phyloP scores from a whole-genome alignment of 2,888 invertebrate species.

The Phasia obesa region DNA sequence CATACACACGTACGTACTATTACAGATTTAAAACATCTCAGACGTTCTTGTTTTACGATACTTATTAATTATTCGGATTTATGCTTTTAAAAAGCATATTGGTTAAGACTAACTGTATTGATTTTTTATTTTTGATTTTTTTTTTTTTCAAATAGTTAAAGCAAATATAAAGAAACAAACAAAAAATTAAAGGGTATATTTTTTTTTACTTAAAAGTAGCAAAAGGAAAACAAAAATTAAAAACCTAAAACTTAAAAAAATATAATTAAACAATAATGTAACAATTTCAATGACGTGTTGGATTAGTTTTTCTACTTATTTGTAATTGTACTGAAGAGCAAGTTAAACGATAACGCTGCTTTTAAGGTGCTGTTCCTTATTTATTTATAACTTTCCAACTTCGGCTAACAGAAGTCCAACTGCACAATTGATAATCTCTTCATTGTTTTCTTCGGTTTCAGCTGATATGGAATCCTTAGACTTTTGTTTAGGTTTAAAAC shows the following conservation, averaged over 20 bases:
- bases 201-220: slow-evolving; percentile 39
- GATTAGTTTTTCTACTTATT: slow-evolving; percentile 47
- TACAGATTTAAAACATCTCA: slow-evolving; percentile 37
- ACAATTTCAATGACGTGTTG: slow-evolving; percentile 49
- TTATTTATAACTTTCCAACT: slow-evolving; percentile 76
- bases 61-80: background rate
- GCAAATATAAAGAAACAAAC: slow-evolving; percentile 29
- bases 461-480: slow-evolving; percentile 52
- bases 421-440: slow-evolving; percentile 70
- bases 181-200: slow-evolving; percentile 18
- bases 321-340: slow-evolving; percentile 61
- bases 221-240: slow-evolving; percentile 47
- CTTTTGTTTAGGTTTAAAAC: slow-evolving; percentile 55
- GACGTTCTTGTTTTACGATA: slow-evolving; percentile 27
- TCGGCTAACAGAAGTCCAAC: slow-evolving; percentile 77
- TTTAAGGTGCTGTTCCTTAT: background rate
- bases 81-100: slow-evolving; percentile 28
- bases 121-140: background rate
- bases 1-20: background rate
- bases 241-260: slow-evolving; percentile 27
- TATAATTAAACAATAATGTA: slow-evolving; percentile 48
- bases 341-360: slow-evolving; percentile 39
- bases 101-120: background rate
- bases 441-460: slow-evolving; percentile 32
- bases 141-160: slow-evolving; percentile 2